Conservation (phyloP, 2,797 vertebrate species). For the Falco naumanni region DNA sequence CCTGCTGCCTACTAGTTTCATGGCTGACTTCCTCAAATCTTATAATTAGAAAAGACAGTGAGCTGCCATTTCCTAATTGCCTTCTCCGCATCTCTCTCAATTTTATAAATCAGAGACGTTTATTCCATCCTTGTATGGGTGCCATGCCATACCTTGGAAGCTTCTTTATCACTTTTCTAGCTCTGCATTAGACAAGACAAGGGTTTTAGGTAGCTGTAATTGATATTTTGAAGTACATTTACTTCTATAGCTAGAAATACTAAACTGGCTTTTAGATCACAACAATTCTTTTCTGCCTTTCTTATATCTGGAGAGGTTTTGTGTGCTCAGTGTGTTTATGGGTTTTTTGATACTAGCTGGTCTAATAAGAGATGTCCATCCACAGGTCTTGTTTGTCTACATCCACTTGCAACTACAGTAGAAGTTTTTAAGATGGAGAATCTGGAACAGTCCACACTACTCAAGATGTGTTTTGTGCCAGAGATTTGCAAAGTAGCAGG, state of each 20-base stretch:
- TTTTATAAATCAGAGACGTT: background rate
- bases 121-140: background rate
- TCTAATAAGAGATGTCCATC: background rate
- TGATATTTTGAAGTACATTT: background rate
- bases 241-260: background rate
- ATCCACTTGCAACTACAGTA: background rate
- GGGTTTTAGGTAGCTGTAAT: background rate
- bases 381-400: background rate
- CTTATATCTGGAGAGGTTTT: background rate
- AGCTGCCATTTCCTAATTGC: background rate
- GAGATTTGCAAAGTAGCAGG: background rate
- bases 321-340: background rate
- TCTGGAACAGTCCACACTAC: background rate
- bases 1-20: background rate
- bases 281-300: background rate
- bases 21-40: background rate
- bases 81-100: background rate
- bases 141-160: background rate
- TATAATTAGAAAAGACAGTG: background rate
- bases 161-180: background rate
- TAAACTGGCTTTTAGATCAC: background rate
- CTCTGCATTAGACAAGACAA: background rate
- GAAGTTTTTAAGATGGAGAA: background rate
- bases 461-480: background rate
- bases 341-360: background rate